Percentiles rank a stretch among this genome's conserved stretches.
Evolutionary conservation across 2,797 vertebrate species (phyloP).

Genomic region (Phyllotis vaccarum): DNA sequence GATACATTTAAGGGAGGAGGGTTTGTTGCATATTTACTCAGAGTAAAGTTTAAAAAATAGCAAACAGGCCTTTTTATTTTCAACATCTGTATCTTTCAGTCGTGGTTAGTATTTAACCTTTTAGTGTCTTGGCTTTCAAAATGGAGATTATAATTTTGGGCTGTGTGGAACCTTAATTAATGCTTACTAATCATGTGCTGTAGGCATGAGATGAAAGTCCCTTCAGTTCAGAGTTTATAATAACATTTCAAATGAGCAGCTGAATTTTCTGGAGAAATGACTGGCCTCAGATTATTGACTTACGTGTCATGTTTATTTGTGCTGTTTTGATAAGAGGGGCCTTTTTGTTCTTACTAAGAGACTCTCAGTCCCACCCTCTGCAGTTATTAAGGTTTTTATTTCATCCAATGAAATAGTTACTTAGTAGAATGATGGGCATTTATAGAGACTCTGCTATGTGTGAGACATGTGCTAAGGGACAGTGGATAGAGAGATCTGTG

Average conservation of each 20-base stretch:
- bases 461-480: not conserved
- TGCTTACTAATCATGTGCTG: slow-evolving; percentile 16
- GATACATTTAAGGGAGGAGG: slow-evolving; percentile 7
- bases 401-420: not conserved
- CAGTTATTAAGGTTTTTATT: not conserved
- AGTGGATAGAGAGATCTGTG: not conserved
- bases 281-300: not conserved
- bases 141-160: slow-evolving; percentile 62
- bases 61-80: slow-evolving; percentile 34
- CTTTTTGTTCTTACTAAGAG: not conserved
- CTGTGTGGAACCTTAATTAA: slow-evolving; percentile 42
- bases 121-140: slow-evolving; percentile 57
- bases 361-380: not conserved
- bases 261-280: slow-evolving; percentile 41
- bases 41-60: not conserved
- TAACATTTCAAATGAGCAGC: slow-evolving; percentile 55
- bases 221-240: slow-evolving; percentile 45
- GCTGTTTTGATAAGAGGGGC: not conserved
- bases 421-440: not conserved
- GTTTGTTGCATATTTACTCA: slow-evolving; percentile 45
- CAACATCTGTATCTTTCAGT: slow-evolving; percentile 19
- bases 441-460: not conserved
- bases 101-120: slow-evolving; percentile 19
- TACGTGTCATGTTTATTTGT: not conserved
- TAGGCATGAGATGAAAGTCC: slow-evolving; percentile 60